Conservation (phyloP, 2,888 invertebrate species). For the Drosophila fungiperda region DNA sequence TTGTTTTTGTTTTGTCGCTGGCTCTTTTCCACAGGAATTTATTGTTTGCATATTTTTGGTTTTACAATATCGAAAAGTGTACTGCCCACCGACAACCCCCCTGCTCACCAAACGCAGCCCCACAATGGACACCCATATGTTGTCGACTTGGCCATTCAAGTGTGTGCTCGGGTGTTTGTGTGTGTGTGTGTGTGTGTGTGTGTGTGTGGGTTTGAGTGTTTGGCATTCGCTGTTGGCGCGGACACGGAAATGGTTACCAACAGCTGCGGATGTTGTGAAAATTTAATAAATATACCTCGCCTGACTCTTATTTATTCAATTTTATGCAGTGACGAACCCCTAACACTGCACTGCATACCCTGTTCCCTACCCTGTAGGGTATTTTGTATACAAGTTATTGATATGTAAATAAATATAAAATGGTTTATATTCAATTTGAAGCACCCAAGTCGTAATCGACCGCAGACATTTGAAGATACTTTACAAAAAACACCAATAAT, state of each 20-base stretch:
- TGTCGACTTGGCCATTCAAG: constrained; percentile 25
- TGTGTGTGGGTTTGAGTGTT: constrained; percentile 28
- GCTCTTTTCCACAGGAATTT: constrained; percentile 68
- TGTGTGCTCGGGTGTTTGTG: too few relatives aligned
- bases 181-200: constrained; percentile 7
- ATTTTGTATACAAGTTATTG: background rate
- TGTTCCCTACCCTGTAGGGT: background rate
- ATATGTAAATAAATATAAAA: background rate
- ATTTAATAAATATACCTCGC: constrained; percentile 74
- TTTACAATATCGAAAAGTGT: constrained; percentile 51
- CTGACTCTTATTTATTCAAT: constrained; percentile 57
- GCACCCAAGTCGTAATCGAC: background rate
- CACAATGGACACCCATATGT: constrained; percentile 15
- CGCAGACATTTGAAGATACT: background rate
- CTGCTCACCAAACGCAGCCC: too few relatives aligned
- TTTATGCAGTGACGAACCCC: constrained; percentile 47
- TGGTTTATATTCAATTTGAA: background rate
- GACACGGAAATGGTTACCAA: constrained; percentile 76
- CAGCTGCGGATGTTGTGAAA: constrained; percentile 75
- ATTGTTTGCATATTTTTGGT: constrained; percentile 70
- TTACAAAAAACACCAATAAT: background rate
- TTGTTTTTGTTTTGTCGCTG: constrained; percentile 49
- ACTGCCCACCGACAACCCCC: background rate
- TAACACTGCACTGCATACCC: constrained; percentile 33
- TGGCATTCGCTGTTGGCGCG: constrained; percentile 37